Base-by-base conservation (phyloP, 2,888 invertebrate genomes). In the Brachypalpus laphriformis region DNA sequence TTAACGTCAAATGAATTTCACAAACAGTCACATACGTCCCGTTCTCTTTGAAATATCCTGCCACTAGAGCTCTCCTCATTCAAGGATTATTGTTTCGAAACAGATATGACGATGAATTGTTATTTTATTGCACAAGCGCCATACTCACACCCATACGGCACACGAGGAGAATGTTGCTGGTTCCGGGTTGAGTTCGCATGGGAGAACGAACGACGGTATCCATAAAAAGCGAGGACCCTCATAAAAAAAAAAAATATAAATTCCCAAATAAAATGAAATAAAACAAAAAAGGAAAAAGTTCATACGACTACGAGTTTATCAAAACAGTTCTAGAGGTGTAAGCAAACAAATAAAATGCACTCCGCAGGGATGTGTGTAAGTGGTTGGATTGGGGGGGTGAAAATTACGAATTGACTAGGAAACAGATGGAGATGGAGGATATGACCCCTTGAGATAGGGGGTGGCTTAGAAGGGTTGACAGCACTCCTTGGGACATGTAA, bases 51-150 rank as follows among this genome's bases (percentile, higher is more conserved):
- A 42, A 25, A 68, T 14, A 28, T 34, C 31, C 66, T 25, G 14
- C 54, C 37, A 25, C 59, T n/a, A 40, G 31, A 54, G 34, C 45
- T 61, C 42, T 47, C 74, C 74, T 61, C 56, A n/a, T 61, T 66
- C 77, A 25, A 34, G 70, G 70, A 83, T 80, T 75, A 70, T 83
- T 83, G 56, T 83, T 75, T 80, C 74, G 42, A 74, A 76, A 81
- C 76, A 81, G 85, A 81, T 85, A 85, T 61, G 75, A 76, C 81
- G 85, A 81, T 81, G 81, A 76, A 85, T 71, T 81, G 81, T 66
- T 81, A 71, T 81, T 85, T 85, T 81, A 76, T 85, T 75, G 80
- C 78, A 78, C 42, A 37, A 70, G 56, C 57, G n/a, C 65, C 71
- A 82, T 59, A 54, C 51, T 49, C 71, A 7, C 42, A 57, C 71